Evolutionary conservation across 2,113 vertebrate genomes (phyloP).

Genomic region (Salvelinus namaycush): DNA sequence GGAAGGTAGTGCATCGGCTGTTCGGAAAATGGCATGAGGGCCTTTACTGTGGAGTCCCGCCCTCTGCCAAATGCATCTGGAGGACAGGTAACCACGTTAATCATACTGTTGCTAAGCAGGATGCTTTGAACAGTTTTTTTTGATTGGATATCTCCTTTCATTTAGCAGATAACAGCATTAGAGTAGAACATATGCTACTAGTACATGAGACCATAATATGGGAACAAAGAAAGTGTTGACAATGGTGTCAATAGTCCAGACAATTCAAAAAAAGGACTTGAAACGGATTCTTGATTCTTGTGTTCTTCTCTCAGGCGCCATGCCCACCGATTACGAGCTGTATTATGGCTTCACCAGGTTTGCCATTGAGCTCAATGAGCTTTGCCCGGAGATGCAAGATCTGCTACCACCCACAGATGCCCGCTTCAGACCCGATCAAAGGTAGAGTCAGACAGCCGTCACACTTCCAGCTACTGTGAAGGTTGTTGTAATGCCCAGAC

Average conservation of each 20-base stretch:
- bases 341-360: constrained; percentile 99
- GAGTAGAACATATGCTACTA: no score
- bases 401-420: constrained; percentile 91
- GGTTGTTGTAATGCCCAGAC: neutral
- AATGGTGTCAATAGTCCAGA: neutral
- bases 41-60: constrained; percentile 91
- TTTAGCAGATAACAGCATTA: no score
- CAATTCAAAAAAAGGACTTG: neutral
- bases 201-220: neutral
- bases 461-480: constrained; percentile 1
- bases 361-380: constrained; percentile 95
- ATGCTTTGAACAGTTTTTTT: neutral
- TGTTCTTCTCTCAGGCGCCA: constrained; percentile 79
- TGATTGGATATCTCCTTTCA: neutral
- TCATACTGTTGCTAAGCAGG: neutral
- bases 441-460: constrained; percentile 69
- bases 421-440: constrained; percentile 95
- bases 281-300: neutral
- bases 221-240: neutral
- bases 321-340: constrained; percentile 95
- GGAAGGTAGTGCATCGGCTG: constrained; percentile 92
- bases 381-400: constrained; percentile 92
- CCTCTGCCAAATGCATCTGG: constrained; percentile 97
- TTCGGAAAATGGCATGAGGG: constrained; percentile 99
- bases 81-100: constrained; percentile 84